Conservation (phyloP, 2,113 vertebrate genomes). For the Ailurus styani region DNA sequence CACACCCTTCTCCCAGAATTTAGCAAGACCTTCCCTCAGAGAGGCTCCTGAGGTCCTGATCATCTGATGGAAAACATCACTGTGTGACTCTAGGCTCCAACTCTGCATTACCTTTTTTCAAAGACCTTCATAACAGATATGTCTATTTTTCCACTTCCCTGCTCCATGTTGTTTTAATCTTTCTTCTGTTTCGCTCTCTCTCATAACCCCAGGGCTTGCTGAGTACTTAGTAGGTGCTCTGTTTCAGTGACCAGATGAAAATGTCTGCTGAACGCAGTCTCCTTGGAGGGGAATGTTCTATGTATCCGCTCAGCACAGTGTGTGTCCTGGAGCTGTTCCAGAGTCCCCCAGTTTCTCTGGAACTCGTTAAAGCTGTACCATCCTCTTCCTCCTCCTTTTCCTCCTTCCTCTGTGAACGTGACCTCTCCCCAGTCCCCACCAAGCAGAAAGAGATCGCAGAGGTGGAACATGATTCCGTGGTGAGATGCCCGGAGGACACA, state of each 20-base stretch:
- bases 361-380: not conserved
- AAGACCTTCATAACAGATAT: too few species aligned
- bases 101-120: not conserved
- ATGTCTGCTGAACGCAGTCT: not conserved
- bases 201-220: not conserved
- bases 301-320: not conserved
- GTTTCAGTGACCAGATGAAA: not conserved
- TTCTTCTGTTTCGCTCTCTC: not conserved
- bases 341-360: not conserved
- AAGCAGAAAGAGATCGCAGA: not conserved
- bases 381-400: not conserved
- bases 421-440: not conserved
- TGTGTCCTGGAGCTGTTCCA: not conserved
- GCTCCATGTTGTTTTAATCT: not conserved
- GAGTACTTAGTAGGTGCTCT: not conserved
- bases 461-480: not conserved
- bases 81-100: not conserved
- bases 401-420: not conserved
- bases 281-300: rapidly evolving
- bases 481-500: not conserved
- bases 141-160: not conserved
- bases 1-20: not conserved
- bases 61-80: not conserved
- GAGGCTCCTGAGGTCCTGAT: not conserved
- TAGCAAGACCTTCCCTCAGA: not conserved